Conservation (phyloP, 2,888 invertebrate species). For the Drosophila diplacantha region DNA sequence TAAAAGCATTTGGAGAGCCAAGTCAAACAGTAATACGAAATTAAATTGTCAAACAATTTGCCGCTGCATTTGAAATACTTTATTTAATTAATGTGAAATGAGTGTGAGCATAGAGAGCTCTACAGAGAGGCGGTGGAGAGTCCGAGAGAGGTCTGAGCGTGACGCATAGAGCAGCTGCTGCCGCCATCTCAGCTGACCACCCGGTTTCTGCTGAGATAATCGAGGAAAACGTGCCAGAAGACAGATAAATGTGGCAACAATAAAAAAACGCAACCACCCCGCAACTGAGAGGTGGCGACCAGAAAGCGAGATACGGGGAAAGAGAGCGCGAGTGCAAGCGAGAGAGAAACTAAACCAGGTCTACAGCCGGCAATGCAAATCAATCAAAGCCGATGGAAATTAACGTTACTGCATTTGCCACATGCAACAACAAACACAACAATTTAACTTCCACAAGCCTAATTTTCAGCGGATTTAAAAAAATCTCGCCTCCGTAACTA, state of each 20-base stretch:
- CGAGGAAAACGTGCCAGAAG: constrained; percentile 41
- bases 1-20: constrained; percentile 51
- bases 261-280: constrained; percentile 19
- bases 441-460: not conserved
- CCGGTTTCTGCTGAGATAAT: constrained; percentile 34
- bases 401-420: constrained; percentile 17
- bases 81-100: constrained; percentile 65
- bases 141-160: constrained; percentile 11
- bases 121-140: not conserved
- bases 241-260: constrained; percentile 31
- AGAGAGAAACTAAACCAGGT: constrained; percentile 48
- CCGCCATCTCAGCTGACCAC: constrained; percentile 35
- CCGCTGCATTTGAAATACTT: constrained; percentile 57
- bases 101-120: constrained; percentile 36
- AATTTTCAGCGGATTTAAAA: not conserved
- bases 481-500: constrained; percentile 3
- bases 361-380: constrained; percentile 57
- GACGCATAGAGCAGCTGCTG: constrained; percentile 35
- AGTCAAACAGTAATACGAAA: constrained; percentile 52
- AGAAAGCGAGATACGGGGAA: constrained; percentile 7
- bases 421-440: constrained; percentile 8
- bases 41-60: constrained; percentile 65
- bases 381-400: constrained; percentile 45
- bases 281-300: constrained; percentile 16
- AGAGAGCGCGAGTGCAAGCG: constrained; percentile 12